These are phyloP conservation scores for Mylabris sibirica DNA, from an alignment of 2,888 invertebrate genomes.

Conservation along the genomic window DNA sequence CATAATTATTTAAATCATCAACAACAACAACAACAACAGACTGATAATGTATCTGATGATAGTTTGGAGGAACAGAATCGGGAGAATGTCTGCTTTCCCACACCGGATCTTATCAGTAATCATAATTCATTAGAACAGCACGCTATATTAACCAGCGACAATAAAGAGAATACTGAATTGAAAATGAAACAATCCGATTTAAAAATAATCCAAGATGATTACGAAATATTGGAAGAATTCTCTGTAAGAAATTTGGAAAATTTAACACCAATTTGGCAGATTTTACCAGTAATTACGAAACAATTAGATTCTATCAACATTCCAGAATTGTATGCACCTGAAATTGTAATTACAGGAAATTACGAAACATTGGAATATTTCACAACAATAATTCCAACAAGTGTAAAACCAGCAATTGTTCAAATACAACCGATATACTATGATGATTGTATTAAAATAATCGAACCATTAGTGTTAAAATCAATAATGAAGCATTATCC, in stretches of 20 bases:
- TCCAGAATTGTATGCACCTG: conserved; percentile 47
- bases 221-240: not conserved
- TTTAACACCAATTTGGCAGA: not conserved
- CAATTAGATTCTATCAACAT: conserved; percentile 38
- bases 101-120: conserved; percentile 68
- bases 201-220: not conserved
- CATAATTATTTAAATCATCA: conserved; percentile 61
- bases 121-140: conserved; percentile 63
- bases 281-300: conserved; percentile 32
- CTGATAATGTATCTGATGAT: conserved; percentile 63
- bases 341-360: conserved; percentile 44
- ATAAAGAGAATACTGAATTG: not conserved
- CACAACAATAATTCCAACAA: conserved; percentile 37
- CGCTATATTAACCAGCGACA: conserved; percentile 28
- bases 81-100: conserved; percentile 57
- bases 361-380: conserved; percentile 32
- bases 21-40: conserved; percentile 45
- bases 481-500: conserved; percentile 46
- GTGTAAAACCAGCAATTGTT: conserved; percentile 33
- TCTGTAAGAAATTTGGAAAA: not conserved
- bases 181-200: not conserved
- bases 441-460: conserved; percentile 39
- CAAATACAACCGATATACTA: conserved; percentile 26
- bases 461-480: conserved; percentile 50
- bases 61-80: conserved; percentile 59